Base-by-base conservation (phyloP, 2,113 vertebrate species). In the Eptesicus fuscus region DNA sequence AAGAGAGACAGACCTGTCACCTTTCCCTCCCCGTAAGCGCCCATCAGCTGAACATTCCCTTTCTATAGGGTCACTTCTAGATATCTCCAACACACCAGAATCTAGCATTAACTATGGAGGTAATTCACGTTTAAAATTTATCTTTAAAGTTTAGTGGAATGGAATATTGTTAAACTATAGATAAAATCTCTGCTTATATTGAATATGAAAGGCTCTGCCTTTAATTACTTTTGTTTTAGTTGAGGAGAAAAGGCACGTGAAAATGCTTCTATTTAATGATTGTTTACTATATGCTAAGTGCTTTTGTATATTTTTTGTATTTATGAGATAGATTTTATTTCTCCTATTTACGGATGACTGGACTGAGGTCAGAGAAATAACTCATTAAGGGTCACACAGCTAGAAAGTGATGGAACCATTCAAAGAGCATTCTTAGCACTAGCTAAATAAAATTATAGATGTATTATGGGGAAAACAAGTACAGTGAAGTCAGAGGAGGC, bases 21-120 rank as follows among this genome's bases (percentile, higher is more conserved):
- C 99, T 0, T 99, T 99, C 91, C 99, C 99, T 2, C 99, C 99
- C 30, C 98, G 99, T 13, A 99, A 99, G 96, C 98, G 99, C 32
- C 99, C 99, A 0, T 99, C 99, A 1, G 99, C 99, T 30, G 99
- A 99, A 51, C 99, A 99, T 98, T 99, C 99, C 0, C 98, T 99
- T 90, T 99, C 99, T 0, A 99, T 99, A 82, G 99, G 99, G 3
- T 99, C 99, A 51, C 98, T 99, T 80, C 98, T 99, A 83, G 99
- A 99, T 98, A 99, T 99, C 97, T 99, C 99, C 53, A 99, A 99
- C 96, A 99, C 99, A 23, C 99, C 99, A 0, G 99, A 99, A 9
- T 99, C 99, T 0, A 99, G 98, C 96, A 97, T 98, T 93, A 91
- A 98, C 37, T 98, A 97, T 35, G 98, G 98, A 99, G 99, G 99